Evolutionary conservation across 2,113 vertebrate genomes (phyloP).

Genomic region (Pteruthius melanotis): DNA sequence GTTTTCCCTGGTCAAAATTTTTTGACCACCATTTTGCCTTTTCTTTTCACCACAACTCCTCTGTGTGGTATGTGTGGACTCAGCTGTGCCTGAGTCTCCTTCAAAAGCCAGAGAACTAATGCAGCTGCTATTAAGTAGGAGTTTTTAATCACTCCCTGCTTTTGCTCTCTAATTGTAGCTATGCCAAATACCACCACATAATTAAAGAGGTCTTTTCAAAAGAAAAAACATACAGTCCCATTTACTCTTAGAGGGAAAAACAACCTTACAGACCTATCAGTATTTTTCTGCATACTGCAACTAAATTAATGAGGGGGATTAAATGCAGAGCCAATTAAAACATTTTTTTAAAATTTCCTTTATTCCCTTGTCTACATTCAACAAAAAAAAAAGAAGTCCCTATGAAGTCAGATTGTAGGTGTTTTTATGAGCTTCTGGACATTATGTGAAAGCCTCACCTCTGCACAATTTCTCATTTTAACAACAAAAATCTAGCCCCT

Average conservation of each 20-base stretch:
- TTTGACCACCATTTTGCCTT: background rate
- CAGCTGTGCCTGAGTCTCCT: background rate
- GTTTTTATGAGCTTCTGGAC: conserved; percentile 29
- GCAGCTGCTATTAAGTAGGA: conserved; percentile 60
- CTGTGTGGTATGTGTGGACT: background rate
- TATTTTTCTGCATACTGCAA: conserved; percentile 10
- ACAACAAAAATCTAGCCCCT: background rate
- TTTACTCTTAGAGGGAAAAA: conserved; percentile 41
- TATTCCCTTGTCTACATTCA: background rate
- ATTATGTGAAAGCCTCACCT: conserved; percentile 1
- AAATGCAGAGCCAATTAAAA: conserved; percentile 47
- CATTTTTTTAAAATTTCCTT: background rate
- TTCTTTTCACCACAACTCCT: background rate
- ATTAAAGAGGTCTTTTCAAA: conserved; percentile 53
- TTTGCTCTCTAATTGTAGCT: conserved; percentile 62
- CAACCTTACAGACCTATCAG: conserved; percentile 29
- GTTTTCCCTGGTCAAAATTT: background rate
- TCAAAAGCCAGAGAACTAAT: conserved; percentile 49
- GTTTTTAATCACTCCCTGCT: conserved; percentile 67
- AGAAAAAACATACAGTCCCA: conserved; percentile 21
- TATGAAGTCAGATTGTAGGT: conserved; percentile 7
- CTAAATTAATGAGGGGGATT: conserved; percentile 28
- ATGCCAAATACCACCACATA: conserved; percentile 56
- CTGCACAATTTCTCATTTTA: conserved; percentile 5
- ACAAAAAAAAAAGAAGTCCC: background rate